These are phyloP conservation scores for Nipponacmea schrenckii DNA, from an alignment of 2,888 invertebrate species.

Conservation along the genomic window DNA sequence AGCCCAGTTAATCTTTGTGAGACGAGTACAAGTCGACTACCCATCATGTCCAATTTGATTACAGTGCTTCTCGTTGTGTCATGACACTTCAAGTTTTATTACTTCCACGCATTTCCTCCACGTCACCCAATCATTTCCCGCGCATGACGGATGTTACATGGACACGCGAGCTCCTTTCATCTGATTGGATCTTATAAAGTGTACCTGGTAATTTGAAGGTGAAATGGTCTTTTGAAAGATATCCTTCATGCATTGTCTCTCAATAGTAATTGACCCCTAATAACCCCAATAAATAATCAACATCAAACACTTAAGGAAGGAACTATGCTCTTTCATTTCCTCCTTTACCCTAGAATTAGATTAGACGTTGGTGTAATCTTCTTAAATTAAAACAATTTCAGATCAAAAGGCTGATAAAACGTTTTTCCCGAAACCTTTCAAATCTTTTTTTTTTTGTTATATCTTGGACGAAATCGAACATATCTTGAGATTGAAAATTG, in stretches of 20 bases:
- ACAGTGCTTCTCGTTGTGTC: slow-evolving; percentile 4
- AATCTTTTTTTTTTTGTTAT: too few species aligned
- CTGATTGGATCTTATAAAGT: not conserved
- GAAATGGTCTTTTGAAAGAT: not conserved
- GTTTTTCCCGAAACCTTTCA: too few species aligned
- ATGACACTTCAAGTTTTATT: slow-evolving; percentile 8
- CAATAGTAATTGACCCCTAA: not conserved
- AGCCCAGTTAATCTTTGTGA: not conserved
- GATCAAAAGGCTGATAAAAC: too few species aligned
- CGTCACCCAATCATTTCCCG: slow-evolving; percentile 7
- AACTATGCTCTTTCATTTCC: too few species aligned
- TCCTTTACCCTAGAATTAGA: too few species aligned
- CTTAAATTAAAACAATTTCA: too few species aligned
- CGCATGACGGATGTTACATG: slow-evolving; percentile 5
- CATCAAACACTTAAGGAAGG: too few species aligned
- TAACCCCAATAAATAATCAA: not conserved
- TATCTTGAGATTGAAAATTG: too few species aligned
- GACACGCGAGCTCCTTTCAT: not conserved
- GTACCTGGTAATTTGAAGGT: not conserved
- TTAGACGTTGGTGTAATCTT: too few species aligned
- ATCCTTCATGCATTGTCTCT: not conserved
- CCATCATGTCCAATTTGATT: slow-evolving; percentile 4
- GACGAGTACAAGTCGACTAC: not conserved
- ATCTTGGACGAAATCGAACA: too few species aligned
- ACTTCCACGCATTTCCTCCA: slow-evolving; percentile 6